Base-by-base conservation (phyloP, 2,888 invertebrate species). In the Chloromyia formosa region DNA sequence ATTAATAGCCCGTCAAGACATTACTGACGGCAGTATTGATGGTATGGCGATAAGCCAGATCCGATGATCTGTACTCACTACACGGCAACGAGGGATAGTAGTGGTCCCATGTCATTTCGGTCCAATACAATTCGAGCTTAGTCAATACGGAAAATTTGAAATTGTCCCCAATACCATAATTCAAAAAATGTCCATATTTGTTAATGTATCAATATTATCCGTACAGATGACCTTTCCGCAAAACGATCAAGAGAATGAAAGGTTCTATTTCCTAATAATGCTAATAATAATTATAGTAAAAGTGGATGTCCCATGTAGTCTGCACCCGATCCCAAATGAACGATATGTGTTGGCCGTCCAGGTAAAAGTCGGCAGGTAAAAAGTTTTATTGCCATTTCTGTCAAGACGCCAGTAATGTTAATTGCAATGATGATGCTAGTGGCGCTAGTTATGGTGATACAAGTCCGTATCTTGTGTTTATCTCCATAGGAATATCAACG, bases 291-390 rank as follows among this genome's bases (percentile, higher is more conserved):
- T 62, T 62, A 12, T 18, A 35, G 35, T 62, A 35, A 62, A 62
- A 62, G 27, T 16, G n/a, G n/a, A n/a, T n/a, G 10, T 7, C 35
- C 62, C 12, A 40, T 27, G 40, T 62, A 40, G 62, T 40, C 23
- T 40, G 62, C 62, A 40, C 14, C 40, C 27, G 40, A 62, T 62
- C 62, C 18, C 4, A 62, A 35, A 40, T 62, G 35, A 62, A 62
- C 40, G 40, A 10, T 23, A 35, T 35, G 40, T 12, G n/a, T 7
- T 1, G 18, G 35, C 22, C 68, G 53, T 54, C 1, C 68, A 69
- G 68, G 68, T 69, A 69, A 54, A 69, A 69, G 68, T 23, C 68
- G 62, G 40, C 40, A 69, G 68, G 68, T 69, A 69, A 69, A 27
- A 53, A 23, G 53, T 49, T 35, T 35, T 35, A 69, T 53, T 69